Evolutionary conservation across 2,797 vertebrate genomes (phyloP), one percentile per base, ranked within the genome.

Genomic region (Enteromius trimaculatus): DNA sequence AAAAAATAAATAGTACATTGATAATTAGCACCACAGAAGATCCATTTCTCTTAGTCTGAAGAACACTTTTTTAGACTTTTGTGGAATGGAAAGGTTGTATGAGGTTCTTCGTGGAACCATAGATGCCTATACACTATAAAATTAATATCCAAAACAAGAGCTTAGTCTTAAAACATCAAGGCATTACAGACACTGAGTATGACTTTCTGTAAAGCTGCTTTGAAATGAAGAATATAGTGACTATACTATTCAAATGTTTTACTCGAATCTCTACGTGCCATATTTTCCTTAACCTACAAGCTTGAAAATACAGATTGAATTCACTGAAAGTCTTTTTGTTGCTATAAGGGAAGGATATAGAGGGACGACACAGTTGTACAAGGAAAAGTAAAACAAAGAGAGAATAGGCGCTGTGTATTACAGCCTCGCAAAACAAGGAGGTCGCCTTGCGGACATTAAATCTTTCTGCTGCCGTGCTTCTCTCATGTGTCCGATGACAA

Each of bases 391-490:
- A 84, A 83, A 88, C 86, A 87, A 88, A 87, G 83, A 88, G 83
- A 90, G 88, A 90, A 91, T 90, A 89, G 90, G 69, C 81, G 80
- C 89, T 90, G 91, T 91, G 91, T 92, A 87, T 83, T 87, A 89
- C 84, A 91, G 87, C 82, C 84, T 83, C 39, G 42, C 83, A 64
- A 88, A 90, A 92, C 90, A 91, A 88, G 90, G 89, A 90, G 89
- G 91, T 93, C 87, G 85, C 75, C 91, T 80, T 91, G 89, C 90
- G 88, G 87, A 91, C 91, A 91, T 90, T 89, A 91, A 92, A 92
- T 89, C 83, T 90, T 84, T 83, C 86, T 89, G 84, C 86, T 79
- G 84, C 88, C 85, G 85, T 37, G 74, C 83, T 76, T 75, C 87
- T 88, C 87, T 79, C 84, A 81, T 87, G 89, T 86, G 79, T 85